Percentiles rank a stretch among this genome's conserved stretches.
Conservation (phyloP, 2,113 vertebrate species). For the Pluvialis apricaria region DNA sequence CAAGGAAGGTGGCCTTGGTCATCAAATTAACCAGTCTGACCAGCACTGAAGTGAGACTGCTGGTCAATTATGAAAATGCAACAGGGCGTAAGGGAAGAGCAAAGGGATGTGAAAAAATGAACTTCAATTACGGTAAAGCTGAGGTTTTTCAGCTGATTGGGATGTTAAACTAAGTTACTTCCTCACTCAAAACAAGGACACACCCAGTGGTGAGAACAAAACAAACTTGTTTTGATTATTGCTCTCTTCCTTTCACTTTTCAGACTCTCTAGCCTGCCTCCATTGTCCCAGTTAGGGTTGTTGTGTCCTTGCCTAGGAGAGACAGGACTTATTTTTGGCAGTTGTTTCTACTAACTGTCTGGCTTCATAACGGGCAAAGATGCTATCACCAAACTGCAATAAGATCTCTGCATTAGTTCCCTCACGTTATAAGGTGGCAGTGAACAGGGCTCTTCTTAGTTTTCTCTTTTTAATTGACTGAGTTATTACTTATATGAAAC, state of each 20-base stretch:
- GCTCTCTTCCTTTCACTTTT: constrained; percentile 50
- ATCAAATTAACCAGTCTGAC: neutral
- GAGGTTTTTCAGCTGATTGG: constrained; percentile 44
- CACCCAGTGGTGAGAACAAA: constrained; percentile 52
- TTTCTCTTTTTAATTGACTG: constrained; percentile 23
- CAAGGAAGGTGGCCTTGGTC: neutral
- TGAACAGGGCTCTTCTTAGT: neutral
- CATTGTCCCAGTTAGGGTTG: neutral
- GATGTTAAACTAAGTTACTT: constrained; percentile 47
- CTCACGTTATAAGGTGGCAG: neutral
- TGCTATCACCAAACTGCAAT: constrained; percentile 1
- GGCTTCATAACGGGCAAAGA: constrained; percentile 1
- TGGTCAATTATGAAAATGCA: neutral
- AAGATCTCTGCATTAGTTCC: neutral
- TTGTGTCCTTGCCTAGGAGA: constrained; percentile 16
- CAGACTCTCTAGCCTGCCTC: neutral
- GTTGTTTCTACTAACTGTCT: neutral
- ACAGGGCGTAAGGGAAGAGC: neutral
- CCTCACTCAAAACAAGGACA: neutral
- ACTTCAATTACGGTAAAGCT: neutral
- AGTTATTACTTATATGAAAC: constrained; percentile 20
- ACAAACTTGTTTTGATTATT: constrained; percentile 51
- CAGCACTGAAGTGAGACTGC: neutral
- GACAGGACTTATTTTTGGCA: constrained; percentile 24
- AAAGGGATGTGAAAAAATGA: constrained; percentile 41